Evolutionary conservation across 2,797 vertebrate genomes (phyloP), one percentile per base, ranked within the genome.

Genomic region (Syngnathus rostellatus): DNA sequence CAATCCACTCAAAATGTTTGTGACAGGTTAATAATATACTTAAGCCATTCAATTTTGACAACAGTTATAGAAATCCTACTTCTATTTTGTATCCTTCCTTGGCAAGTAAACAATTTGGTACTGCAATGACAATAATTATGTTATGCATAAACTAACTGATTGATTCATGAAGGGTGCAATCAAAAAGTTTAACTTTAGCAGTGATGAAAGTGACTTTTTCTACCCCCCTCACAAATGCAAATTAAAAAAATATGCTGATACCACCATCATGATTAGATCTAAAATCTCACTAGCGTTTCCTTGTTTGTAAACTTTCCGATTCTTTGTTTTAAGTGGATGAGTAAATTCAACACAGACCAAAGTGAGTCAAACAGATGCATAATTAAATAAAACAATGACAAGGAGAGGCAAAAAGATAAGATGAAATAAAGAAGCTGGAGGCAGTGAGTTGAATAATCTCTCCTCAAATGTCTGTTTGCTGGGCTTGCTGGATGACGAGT

Each of bases 381-480:
- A 76, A 68, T 31, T 73, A 67, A 70, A 72, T 64, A 81, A 60
- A 83, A 73, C 62, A 83, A 73, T 5, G 63, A 71, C 70, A 45
- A 77, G 41, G 75, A 77, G 67, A 66, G 39, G 65, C 70, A 80
- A 69, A 70, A 46, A 71, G 63, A 81, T 60, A 74, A 2, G 41
- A 63, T 66, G 59, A 71, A 61, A 71, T 23, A 72, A 70, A 77
- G 50, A 70, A 71, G 80, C 12, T 39, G 58, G 80, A 76, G 72
- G 80, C 71, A 73, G 75, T 73, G n/a, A 54, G 72, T 75, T 71
- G 39, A 65, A 70, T 73, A 68, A 72, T 75, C 60, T 74, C 66
- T 41, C 58, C n/a, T 39, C 19, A 8, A 59, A 64, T 69, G 67
- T 64, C 55, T 71, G 67, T 73, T 68, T 63, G 66, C 62, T 75